Percentiles rank a stretch among this genome's conserved stretches.
Conservation (phyloP, 2,797 vertebrate species). For the Ptychobarbus kaznakovi region DNA sequence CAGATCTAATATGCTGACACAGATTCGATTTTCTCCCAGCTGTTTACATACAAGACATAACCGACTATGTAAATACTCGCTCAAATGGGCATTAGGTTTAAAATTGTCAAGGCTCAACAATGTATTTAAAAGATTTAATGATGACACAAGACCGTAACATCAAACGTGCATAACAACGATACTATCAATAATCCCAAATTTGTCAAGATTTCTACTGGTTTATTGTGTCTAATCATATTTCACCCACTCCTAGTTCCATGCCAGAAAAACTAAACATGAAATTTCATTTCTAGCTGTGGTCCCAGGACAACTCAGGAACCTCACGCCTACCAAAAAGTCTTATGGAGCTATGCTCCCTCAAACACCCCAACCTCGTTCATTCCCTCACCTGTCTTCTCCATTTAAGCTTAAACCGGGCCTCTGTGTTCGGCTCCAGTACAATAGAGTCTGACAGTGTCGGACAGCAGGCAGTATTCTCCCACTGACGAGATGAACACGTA, state of each 20-base stretch:
- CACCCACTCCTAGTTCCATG: background rate
- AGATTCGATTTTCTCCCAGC: background rate
- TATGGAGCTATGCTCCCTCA: slow-evolving; percentile 18
- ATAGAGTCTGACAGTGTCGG: slow-evolving; percentile 66
- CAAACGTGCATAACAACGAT: background rate
- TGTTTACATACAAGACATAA: background rate
- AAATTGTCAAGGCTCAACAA: background rate
- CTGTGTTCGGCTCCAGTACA: slow-evolving; percentile 56
- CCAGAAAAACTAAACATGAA: background rate
- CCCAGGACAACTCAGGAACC: background rate
- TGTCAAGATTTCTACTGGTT: background rate
- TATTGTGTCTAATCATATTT: background rate
- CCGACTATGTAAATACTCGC: background rate
- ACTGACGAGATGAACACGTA: slow-evolving; percentile 61
- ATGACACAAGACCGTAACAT: background rate
- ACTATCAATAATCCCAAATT: background rate
- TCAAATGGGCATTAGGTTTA: background rate
- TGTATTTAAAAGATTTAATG: background rate
- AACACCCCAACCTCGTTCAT: slow-evolving; percentile 29
- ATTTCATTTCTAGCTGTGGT: background rate
- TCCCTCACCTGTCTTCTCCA: slow-evolving; percentile 51
- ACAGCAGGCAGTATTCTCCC: slow-evolving; percentile 59
- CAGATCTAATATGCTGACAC: background rate
- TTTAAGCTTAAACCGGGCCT: slow-evolving; percentile 31
- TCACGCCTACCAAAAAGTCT: slow-evolving; percentile 13